Evolutionary conservation across 2,888 invertebrate genomes (phyloP).

Genomic region (Cordilura impudica): DNA sequence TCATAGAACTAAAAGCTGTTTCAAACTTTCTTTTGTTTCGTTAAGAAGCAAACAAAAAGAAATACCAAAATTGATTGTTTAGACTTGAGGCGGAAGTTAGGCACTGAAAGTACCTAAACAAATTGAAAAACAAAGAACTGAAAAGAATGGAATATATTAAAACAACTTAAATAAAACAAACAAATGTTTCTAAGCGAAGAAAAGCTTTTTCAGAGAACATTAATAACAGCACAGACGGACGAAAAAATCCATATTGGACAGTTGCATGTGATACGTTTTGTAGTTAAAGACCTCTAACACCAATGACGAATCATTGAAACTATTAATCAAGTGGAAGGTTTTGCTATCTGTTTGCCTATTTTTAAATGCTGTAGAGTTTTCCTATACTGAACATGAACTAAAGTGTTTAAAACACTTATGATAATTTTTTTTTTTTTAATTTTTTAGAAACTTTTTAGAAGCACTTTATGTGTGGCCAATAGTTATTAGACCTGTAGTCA

Average conservation of each 20-base stretch:
- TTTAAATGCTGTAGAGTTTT: not conserved
- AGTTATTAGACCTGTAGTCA: constrained; percentile 48
- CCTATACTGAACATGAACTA: not conserved
- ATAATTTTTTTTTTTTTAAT: not conserved
- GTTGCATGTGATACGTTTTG: constrained; percentile 37
- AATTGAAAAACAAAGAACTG: not conserved
- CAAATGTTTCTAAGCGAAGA: not conserved
- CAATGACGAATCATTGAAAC: constrained; percentile 56
- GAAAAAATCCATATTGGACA: constrained; percentile 35
- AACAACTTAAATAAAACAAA: constrained; percentile 12
- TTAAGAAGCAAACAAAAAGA: too few relatives aligned
- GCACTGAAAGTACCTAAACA: constrained; percentile 31
- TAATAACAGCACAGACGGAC: not conserved
- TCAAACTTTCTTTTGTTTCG: too few relatives aligned
- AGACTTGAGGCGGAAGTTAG: constrained; percentile 36
- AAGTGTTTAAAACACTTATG: constrained; percentile 33
- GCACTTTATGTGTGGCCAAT: constrained; percentile 9
- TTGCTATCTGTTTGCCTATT: not conserved
- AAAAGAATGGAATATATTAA: not conserved
- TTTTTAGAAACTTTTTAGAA: not conserved
- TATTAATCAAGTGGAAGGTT: constrained; percentile 52
- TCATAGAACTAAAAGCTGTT: too few relatives aligned
- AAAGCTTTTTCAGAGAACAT: not conserved
- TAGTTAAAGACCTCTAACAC: constrained; percentile 38
- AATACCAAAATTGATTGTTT: not conserved